A percentile compares a stretch with the other conserved stretches of the same genome.
These are phyloP conservation scores for Edolisoma coerulescens DNA, from an alignment of 2,113 vertebrate species.

Conservation along the genomic window DNA sequence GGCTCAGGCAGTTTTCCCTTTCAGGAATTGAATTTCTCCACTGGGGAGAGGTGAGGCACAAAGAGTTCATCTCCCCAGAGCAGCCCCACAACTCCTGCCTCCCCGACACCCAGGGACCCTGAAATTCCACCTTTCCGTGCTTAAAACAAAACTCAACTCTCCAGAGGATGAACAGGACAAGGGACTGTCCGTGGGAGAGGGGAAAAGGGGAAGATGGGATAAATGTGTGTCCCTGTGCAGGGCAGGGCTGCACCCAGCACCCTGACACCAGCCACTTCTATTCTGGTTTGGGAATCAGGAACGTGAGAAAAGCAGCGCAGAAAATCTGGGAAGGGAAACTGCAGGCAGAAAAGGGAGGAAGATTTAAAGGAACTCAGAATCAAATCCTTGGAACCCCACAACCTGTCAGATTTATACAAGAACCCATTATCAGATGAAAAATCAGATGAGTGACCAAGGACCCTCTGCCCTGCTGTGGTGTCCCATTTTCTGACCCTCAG, in stretches of 20 bases:
- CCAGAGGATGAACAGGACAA: accelerated
- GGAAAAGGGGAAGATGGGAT: neutral
- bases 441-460: neutral
- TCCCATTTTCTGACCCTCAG: neutral
- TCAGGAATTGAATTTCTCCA: too few species aligned
- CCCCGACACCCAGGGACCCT: neutral
- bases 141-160: accelerated
- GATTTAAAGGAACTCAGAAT: neutral
- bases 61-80: accelerated
- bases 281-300: neutral
- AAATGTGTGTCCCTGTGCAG: accelerated
- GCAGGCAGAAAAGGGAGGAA: neutral
- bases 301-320: neutral
- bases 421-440: neutral
- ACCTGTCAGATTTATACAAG: too few species aligned
- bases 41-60: neutral
- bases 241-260: neutral
- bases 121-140: accelerated
- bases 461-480: neutral
- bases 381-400: neutral
- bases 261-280: neutral
- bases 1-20: neutral
- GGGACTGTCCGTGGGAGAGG: neutral
- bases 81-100: neutral
- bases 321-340: neutral